Percentiles rank a stretch among this genome's conserved stretches.
phyloP scores from a whole-genome alignment of 2,888 invertebrate species.

The Blastobasis lacticolella region DNA sequence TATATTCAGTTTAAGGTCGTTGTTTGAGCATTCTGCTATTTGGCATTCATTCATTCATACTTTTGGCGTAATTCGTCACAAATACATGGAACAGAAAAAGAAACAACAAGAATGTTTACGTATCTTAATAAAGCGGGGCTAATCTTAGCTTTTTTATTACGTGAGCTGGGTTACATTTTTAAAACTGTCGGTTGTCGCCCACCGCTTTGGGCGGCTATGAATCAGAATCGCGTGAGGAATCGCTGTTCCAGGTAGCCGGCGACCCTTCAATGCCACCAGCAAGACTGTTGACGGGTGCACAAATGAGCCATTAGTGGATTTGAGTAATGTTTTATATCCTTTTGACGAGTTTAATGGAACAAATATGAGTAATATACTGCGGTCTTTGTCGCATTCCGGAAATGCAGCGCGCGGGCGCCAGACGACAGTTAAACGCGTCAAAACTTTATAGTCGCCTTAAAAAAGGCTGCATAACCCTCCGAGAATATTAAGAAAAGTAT shows the following conservation, averaged over 20 bases:
- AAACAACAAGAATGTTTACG: conserved; percentile 3
- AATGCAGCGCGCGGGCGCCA: conserved; percentile 5
- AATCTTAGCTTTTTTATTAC: conserved; percentile 48
- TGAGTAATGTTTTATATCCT: conserved; percentile 8
- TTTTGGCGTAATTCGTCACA: too few species aligned
- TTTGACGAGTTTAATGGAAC: background rate
- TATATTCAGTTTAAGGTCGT: too few species aligned
- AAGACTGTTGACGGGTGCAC: conserved; percentile 1
- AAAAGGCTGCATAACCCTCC: background rate
- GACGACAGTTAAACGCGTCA: conserved; percentile 1
- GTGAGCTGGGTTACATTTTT: conserved; percentile 54
- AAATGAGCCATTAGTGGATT: conserved; percentile 16
- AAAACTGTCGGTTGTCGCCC: conserved; percentile 49
- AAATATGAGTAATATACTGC: conserved; percentile 1
- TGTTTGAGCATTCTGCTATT: too few species aligned
- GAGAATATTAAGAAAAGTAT: background rate
- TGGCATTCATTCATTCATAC: too few species aligned
- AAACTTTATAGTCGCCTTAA: background rate
- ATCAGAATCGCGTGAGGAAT: conserved; percentile 33
- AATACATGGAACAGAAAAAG: background rate
- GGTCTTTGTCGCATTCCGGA: background rate
- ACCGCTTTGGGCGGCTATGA: conserved; percentile 37
- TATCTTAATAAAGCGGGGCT: conserved; percentile 22
- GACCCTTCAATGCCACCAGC: conserved; percentile 20
- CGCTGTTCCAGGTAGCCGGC: conserved; percentile 36